Percentiles rank a stretch among this genome's conserved stretches.
Evolutionary conservation across 2,797 vertebrate species (phyloP).

Genomic region (Phrynocephalus forsythii): DNA sequence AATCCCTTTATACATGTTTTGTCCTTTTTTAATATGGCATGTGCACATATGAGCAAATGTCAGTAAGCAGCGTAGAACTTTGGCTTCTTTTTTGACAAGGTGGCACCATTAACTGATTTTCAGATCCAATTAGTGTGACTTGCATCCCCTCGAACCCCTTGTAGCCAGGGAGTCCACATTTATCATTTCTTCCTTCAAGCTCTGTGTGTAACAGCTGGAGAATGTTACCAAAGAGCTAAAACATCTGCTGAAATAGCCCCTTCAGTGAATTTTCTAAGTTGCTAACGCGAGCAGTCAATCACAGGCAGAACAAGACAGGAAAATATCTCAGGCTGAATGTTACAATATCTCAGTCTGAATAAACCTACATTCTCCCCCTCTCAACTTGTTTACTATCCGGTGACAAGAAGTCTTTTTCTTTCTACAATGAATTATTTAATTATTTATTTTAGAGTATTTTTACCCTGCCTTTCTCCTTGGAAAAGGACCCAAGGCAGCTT

Average conservation of each 20-base stretch:
- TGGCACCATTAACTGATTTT: slow-evolving; percentile 48
- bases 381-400: no score
- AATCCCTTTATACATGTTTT: background rate
- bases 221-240: slow-evolving; percentile 35
- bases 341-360: no score
- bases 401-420: no score
- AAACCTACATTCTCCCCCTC: no score
- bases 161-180: slow-evolving; percentile 53
- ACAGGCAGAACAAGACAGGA: slow-evolving; percentile 23
- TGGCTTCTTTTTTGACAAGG: slow-evolving; percentile 8
- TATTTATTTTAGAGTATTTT: no score
- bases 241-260: slow-evolving; percentile 36
- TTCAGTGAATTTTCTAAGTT: slow-evolving; percentile 25
- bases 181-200: slow-evolving; percentile 42
- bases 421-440: no score
- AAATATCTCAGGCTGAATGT: no score
- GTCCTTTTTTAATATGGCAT: background rate
- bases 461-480: no score
- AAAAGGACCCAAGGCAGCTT: no score
- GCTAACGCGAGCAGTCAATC: slow-evolving; percentile 20
- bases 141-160: slow-evolving; percentile 51
- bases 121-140: slow-evolving; percentile 42
- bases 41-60: background rate
- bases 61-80: slow-evolving; percentile 14
- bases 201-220: slow-evolving; percentile 50